Evolutionary conservation across 1,140 invertebrate species (phyloP), one percentile per base, ranked within the genome.

Genomic region (Acromyrmex charruanus): DNA sequence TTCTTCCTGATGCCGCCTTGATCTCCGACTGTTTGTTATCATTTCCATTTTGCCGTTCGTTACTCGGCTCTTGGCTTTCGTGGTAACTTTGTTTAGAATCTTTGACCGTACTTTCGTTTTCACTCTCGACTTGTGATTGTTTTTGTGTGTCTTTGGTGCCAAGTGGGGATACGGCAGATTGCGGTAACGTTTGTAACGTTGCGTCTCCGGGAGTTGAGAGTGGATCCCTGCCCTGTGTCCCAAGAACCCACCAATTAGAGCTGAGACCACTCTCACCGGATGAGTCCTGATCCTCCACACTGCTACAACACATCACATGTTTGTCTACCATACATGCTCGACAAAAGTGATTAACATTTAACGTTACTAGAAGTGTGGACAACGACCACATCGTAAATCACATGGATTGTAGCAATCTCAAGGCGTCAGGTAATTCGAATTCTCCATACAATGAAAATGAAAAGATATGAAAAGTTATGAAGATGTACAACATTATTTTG

Each of bases 171-270:
- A 94, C 1, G 86, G 93, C 51, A 91, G 69, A 7, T 9, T 92
- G 88, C 91, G 93, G n/a, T 92, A 93, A 75, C 90, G 90, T 55
- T 77, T 87, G 89, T 91, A 88, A 89, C 87, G 90, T 71, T 91
- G 87, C 51, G 31, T 91, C 91, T 85, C 91, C 88, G 81, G 89
- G 9, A 55, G 53, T 75, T 87, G 91, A 69, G 79, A 91, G 59
- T 84, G 90, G 87, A 88, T 81, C 77, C 65, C 69, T 93, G 87
- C 87, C 93, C 93, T 95, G 94, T 28, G 94, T 92, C 87, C 94
- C 93, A 88, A 95, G 82, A 87, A 95, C 81, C 94, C 94, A 95
- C 91, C 93, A 92, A 90, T 94, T 95, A 91, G 94, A 92, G 65
- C 77, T 85, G 65, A 90, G 82, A 85, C 90, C 91, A 85, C 90